A percentile compares a stretch with the other conserved stretches of the same genome.
Conservation (phyloP, 2,797 vertebrate species). For the Trematocara caparti region DNA sequence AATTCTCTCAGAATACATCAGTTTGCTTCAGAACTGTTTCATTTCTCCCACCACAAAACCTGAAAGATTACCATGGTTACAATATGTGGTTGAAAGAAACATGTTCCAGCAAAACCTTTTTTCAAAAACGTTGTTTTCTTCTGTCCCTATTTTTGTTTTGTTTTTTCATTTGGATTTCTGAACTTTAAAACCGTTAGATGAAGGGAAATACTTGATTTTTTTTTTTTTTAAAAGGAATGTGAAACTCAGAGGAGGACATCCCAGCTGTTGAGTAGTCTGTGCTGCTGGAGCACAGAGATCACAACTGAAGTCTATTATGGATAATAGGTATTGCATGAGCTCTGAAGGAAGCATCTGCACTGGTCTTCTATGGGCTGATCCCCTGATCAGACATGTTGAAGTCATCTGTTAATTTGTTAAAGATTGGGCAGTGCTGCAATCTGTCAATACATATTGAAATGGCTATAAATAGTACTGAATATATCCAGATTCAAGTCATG, state of each 20-base stretch:
- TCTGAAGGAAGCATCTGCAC: neutral
- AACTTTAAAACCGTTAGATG: neutral
- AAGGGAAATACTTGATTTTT: neutral
- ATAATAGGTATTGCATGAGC: neutral
- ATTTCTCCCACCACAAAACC: neutral
- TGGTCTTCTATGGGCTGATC: neutral
- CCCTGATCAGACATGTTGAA: neutral
- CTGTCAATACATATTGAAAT: neutral
- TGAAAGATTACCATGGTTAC: neutral
- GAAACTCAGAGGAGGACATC: neutral
- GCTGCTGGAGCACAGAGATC: neutral
- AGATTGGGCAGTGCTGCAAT: neutral
- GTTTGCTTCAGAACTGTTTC: neutral
- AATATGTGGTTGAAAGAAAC: neutral
- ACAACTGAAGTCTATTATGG: neutral
- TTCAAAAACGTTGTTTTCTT: neutral
- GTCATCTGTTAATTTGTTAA: neutral
- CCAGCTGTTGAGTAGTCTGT: neutral
- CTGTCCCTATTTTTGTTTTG: neutral
- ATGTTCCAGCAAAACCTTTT: neutral
- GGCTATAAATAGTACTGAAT: neutral
- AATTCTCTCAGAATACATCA: neutral
- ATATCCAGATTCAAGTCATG: neutral
- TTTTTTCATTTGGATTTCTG: neutral
- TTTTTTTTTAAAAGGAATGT: neutral